phyloP scores from a whole-genome alignment of 2,888 invertebrate genomes.

The Archips crataeganus region DNA sequence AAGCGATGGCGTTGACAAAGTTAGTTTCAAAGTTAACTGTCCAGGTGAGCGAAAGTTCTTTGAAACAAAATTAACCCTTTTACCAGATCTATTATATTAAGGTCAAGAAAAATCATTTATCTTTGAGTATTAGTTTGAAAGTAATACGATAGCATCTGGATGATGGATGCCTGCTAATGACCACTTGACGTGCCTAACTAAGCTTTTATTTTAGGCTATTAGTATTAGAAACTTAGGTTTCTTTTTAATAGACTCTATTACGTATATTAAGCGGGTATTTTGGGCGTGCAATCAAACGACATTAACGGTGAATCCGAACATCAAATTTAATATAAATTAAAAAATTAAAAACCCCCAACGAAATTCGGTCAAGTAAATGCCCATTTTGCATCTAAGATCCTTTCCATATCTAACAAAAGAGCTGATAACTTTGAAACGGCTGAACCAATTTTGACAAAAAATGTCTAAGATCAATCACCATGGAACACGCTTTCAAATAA shows the following conservation, averaged over 20 bases:
- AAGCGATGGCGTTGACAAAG: too few relatives aligned
- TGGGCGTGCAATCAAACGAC: background rate
- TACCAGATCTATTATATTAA: constrained; percentile 9
- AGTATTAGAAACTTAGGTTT: constrained; percentile 26
- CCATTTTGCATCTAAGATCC: too few relatives aligned
- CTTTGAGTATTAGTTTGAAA: constrained; percentile 16
- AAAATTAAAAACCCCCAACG: too few relatives aligned
- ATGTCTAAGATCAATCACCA: too few relatives aligned
- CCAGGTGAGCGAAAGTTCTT: background rate
- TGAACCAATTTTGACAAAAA: too few relatives aligned
- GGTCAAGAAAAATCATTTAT: constrained; percentile 26
- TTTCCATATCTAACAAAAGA: too few relatives aligned
- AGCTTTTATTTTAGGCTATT: constrained; percentile 20
- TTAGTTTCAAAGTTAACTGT: background rate
- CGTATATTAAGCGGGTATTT: background rate
- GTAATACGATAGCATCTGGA: constrained; percentile 22
- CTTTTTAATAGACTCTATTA: background rate
- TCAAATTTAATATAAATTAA: too few relatives aligned
- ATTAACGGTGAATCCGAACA: background rate
- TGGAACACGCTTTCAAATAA: too few relatives aligned
- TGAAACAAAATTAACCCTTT: constrained; percentile 2
- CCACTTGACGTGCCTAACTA: constrained; percentile 32
- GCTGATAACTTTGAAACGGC: too few relatives aligned
- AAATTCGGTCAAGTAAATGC: too few relatives aligned
- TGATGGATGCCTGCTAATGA: constrained; percentile 33